Conservation (phyloP, 2,113 vertebrate genomes). For the Ailurus styani region DNA sequence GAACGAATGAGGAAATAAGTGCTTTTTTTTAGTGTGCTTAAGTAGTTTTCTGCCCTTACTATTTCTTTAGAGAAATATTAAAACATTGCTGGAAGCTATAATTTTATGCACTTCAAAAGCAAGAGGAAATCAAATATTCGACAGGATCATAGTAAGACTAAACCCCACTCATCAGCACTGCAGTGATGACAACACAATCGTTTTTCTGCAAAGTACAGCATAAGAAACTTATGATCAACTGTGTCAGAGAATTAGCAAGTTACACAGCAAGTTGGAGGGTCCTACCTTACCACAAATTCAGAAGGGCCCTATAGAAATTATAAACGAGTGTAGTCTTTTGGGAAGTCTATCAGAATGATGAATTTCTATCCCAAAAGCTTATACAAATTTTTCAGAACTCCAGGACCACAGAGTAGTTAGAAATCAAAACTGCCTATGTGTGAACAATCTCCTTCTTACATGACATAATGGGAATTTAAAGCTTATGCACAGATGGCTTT, state of each 20-base stretch:
- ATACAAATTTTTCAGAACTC: slow-evolving; percentile 68
- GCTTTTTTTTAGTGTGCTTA: neutral
- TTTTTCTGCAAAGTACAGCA: slow-evolving; percentile 61
- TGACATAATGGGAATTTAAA: slow-evolving; percentile 7
- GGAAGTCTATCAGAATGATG: slow-evolving; percentile 72
- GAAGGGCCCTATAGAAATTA: slow-evolving; percentile 70
- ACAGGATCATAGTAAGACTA: slow-evolving; percentile 57
- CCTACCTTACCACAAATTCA: slow-evolving; percentile 69
- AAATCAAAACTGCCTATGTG: slow-evolving; percentile 72
- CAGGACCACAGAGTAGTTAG: slow-evolving; percentile 66
- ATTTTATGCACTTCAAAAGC: slow-evolving; percentile 73
- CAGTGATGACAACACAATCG: slow-evolving; percentile 66
- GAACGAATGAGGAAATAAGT: neutral
- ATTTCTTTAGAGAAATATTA: slow-evolving; percentile 64
- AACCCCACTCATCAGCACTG: slow-evolving; percentile 64
- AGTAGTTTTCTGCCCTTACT: slow-evolving; percentile 16
- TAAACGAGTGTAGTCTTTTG: slow-evolving; percentile 67
- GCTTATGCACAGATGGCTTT: slow-evolving; percentile 7
- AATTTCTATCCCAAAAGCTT: slow-evolving; percentile 75
- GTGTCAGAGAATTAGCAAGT: slow-evolving; percentile 76
- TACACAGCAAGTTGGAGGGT: slow-evolving; percentile 72
- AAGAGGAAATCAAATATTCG: slow-evolving; percentile 59
- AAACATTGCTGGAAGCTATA: slow-evolving; percentile 57
- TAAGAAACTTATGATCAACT: slow-evolving; percentile 71
- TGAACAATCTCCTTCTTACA: slow-evolving; percentile 50